Base-by-base conservation (phyloP, 2,888 invertebrate species). In the Agonopterix alstromeriana region DNA sequence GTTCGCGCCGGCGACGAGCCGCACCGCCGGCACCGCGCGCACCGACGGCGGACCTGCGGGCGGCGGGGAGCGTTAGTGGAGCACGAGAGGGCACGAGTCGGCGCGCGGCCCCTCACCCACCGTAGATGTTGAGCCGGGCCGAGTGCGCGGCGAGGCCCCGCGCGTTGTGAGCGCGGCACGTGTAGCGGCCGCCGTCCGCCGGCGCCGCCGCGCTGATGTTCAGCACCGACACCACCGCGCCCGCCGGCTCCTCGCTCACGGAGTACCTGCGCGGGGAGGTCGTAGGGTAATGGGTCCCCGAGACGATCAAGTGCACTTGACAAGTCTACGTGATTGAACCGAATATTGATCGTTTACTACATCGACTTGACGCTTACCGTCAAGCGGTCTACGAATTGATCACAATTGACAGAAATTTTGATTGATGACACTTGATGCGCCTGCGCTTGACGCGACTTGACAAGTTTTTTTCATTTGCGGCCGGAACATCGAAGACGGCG, bases 181-280 rank as follows among this genome's bases (percentile, higher is more conserved):
- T 92, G 83, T 96, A 97, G 52, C 94, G 91, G 5, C 95, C 96
- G 51, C 96, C 96, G 73, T 96, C 96, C 60, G 93, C 92, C 48
- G 94, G 90, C 48, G 91, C 80, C 52, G 92, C 93, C 56, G 92
- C 90, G 50, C 93, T 92, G 63, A 95, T 92, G 88, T 94, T 94
- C 68, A 95, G 91, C 81, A 94, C 93, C 72, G 94, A 94, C 73
- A 94, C 92, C 65, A 95, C 94, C 75, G 94, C 94, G 49, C 95
- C 95, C 35, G 90, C 90, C 64, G 93, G 92, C 80, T 94, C 94
- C 78, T 95, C 94, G 55, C 93, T 93, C 58, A 95, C 91, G 41
- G 92, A 91, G 73, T 93, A 94, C 65, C 94, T 87, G 60, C 27
- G 17, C 8, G 14, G 5, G 7, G n/a, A n/a, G n/a, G n/a, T n/a